Evolutionary conservation across 2,113 vertebrate species (phyloP), one percentile per base, ranked within the genome.

Genomic region (Paradoxurus hermaphroditus): DNA sequence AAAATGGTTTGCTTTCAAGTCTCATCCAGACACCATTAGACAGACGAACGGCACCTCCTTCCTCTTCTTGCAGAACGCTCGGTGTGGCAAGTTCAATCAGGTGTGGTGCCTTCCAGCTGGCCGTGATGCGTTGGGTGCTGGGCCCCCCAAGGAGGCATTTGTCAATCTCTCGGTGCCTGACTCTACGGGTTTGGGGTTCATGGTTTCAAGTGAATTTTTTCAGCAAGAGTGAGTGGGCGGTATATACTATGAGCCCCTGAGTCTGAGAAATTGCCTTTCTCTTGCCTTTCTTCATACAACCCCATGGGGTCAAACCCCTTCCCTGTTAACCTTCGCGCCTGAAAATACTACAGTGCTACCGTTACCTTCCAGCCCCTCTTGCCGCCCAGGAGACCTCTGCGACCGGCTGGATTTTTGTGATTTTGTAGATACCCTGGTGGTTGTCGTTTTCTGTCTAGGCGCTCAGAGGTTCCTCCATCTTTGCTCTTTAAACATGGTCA

Each of bases 1-100:
- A 95, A 84, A 97, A 86, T 90, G 49, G 44, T 72, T 95, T 87
- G 65, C 94, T 94, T 97, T 96, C 65, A 88, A 34, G 82, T 94
- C 94, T 92, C 65, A 91, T 83, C 82, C 72, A 78, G 72, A 79
- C n/a, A 31, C 78, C 29, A 14, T 95, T 79, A 86, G 89, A 84
- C 63, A 89, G 73, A 25, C 27, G 82, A 89, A 86, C 0, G 21
- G 36, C 68, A 59, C 65, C 77, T 53, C n/a, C 49, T 95, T 92
- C 36, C 77, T 67, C 44, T 49, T 78, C 65, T 78, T 36, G 8
- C 23, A 21, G n/a, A 84, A 46, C 29, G 56, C 3, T 62, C n/a
- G 25, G 29, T 56, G 44, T 92, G 34, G 41, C 21, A 23, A 23
- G 81, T 95, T 94, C 75, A 36, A 5, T 82, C 77, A 83, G 53